Percentiles rank a stretch among this genome's conserved stretches.
Conservation (phyloP, 2,113 vertebrate species). For the Lepus americanus region DNA sequence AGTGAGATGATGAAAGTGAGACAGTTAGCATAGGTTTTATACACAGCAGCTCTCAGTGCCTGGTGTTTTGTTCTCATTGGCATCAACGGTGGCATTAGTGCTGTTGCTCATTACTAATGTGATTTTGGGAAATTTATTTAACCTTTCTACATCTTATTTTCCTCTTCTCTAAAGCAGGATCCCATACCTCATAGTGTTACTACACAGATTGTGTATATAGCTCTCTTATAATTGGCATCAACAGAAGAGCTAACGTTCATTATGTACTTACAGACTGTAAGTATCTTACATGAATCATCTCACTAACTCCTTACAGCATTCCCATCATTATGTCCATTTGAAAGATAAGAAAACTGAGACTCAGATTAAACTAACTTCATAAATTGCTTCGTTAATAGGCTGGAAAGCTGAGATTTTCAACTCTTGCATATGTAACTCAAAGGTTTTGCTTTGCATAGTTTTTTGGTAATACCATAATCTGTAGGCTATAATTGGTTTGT, state of each 20-base stretch:
- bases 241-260: background rate
- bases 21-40: background rate
- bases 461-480: background rate
- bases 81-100: too few relatives aligned
- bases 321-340: background rate
- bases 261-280: background rate
- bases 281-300: background rate
- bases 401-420: background rate
- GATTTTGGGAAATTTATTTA: too few relatives aligned
- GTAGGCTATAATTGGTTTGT: background rate
- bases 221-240: background rate
- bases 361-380: background rate
- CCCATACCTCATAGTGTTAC: background rate
- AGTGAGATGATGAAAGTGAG: background rate
- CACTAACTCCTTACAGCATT: background rate
- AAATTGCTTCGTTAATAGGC: background rate
- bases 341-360: constrained; percentile 2
- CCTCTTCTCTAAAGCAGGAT: background rate
- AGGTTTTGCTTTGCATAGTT: background rate
- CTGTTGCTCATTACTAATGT: background rate
- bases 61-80: background rate
- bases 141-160: background rate
- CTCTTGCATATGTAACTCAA: background rate
- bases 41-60: background rate
- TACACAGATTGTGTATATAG: background rate